phyloP scores from a whole-genome alignment of 2,888 invertebrate genomes.

The Troilus luridus region DNA sequence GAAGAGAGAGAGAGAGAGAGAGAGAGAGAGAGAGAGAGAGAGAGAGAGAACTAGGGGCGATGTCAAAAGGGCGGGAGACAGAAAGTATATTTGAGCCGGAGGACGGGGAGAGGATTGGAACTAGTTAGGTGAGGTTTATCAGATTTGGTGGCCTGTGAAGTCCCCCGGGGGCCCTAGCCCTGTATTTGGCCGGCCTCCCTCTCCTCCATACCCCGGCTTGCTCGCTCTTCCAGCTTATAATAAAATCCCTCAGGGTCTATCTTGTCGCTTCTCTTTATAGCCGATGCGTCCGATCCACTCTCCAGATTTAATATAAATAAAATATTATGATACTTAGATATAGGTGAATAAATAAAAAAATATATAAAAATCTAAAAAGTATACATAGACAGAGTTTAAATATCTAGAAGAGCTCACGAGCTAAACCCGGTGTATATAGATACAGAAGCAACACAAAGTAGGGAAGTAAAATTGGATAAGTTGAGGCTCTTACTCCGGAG shows the following conservation, averaged over 20 bases:
- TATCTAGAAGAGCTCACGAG: no score
- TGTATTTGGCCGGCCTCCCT: neutral
- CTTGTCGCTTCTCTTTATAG: conserved; percentile 17
- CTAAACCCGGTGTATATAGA: no score
- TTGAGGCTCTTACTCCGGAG: no score
- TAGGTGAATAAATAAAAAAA: neutral
- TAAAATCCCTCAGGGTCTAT: neutral
- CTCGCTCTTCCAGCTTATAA: neutral
- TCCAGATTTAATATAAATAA: neutral
- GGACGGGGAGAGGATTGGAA: conserved; percentile 7
- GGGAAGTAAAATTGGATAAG: no score
- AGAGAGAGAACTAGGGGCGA: neutral
- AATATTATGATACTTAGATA: neutral
- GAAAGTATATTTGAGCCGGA: conserved; percentile 19
- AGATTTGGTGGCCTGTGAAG: conserved; percentile 46
- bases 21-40: neutral
- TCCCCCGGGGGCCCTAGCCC: conserved; percentile 4
- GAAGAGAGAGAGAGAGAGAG: no score
- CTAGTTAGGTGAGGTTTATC: conserved; percentile 36
- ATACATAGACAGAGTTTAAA: no score
- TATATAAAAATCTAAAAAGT: neutral
- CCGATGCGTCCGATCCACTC: neutral
- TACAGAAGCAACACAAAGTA: no score
- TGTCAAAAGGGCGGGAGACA: conserved; percentile 12
- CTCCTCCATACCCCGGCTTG: neutral